A percentile compares a stretch with the other conserved stretches of the same genome.
These are phyloP conservation scores for Antedon mediterranea DNA, from an alignment of 53 echinoderm and acorn worm genomes.

Conservation along the genomic window DNA sequence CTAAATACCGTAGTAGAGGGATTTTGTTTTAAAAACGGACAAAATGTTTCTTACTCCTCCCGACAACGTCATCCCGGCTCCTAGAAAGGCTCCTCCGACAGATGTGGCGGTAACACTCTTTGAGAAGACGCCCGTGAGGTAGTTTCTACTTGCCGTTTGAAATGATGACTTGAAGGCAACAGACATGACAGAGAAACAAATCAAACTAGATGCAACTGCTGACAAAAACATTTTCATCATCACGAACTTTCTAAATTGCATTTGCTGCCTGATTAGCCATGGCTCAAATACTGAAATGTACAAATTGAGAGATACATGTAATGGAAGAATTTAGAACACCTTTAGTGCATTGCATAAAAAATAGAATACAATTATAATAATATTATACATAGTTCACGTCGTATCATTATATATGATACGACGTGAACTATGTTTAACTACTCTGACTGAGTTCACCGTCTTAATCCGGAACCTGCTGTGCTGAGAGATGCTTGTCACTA, in stretches of 20 bases:
- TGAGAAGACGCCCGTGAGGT: constrained; percentile 31
- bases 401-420: too few species aligned
- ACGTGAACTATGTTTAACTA: too few species aligned
- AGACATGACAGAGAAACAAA: constrained; percentile 55
- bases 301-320: too few species aligned
- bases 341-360: too few species aligned
- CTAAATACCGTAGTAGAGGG: too few species aligned
- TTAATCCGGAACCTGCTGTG: too few species aligned
- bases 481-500: too few species aligned
- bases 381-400: too few species aligned
- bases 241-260: constrained; percentile 67
- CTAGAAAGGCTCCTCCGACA: constrained; percentile 75
- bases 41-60: constrained; percentile 61
- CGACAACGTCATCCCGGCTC: constrained; percentile 69
- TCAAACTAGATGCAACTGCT: constrained; percentile 55
- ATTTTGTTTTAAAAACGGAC: too few species aligned
- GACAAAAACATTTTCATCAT: constrained; percentile 95
- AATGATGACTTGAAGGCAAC: constrained; percentile 36
- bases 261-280: constrained; percentile 60
- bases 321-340: too few species aligned
- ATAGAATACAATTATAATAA: too few species aligned
- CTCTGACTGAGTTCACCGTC: too few species aligned
- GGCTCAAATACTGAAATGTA: constrained; percentile 70
- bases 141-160: constrained; percentile 33
- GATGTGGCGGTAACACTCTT: constrained; percentile 44